Evolutionary conservation across 1,140 invertebrate species (phyloP), one percentile per base, ranked within the genome.

Genomic region (Penaeus vannamei): DNA sequence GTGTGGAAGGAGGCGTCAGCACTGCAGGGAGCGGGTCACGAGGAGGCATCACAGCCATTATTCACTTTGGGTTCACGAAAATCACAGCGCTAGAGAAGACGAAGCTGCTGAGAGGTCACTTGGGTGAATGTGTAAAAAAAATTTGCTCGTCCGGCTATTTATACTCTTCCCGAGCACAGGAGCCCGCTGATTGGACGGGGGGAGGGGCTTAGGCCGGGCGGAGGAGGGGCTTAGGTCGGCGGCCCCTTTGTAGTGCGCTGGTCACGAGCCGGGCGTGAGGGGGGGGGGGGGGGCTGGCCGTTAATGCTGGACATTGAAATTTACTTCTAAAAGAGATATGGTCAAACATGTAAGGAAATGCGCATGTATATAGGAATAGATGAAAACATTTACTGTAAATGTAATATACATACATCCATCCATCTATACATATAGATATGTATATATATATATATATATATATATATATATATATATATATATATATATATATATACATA

Each of bases 1-100:
- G 81, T 26, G 42, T 64, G 17, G 84, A 53, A 29, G 86, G 53
- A 5, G 80, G 81, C n/a, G 86, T 64, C 59, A 88, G 86, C 60
- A 79, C 86, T 10, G 81, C 32, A 60, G 86, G 23, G n/a, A 88
- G 46, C 22, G 81, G 81, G 81, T 88, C 86, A 76, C 81, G 64
- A n/a, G 14, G 60, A 23, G 86, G 76, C 53, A 88, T 77, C 19
- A 88, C 81, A 20, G 64, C 86, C 86, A 88, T 84, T 12, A 1
- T 83, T 32, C 22, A n/a, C 62, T 23, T 29, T 20, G 42, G 72
- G 32, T 36, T 20, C 53, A 53, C 53, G 53, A 26, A 76, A 36
- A n/a, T 36, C 26, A 76, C 26, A 76, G 29, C 19, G 32, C 5
- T 32, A 76, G 42, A 32, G 7, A 76, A 5, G 5, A 29, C 26